These are phyloP conservation scores for Cremastinae sp. DNA, from an alignment of 2,888 invertebrate species.

Conservation along the genomic window DNA sequence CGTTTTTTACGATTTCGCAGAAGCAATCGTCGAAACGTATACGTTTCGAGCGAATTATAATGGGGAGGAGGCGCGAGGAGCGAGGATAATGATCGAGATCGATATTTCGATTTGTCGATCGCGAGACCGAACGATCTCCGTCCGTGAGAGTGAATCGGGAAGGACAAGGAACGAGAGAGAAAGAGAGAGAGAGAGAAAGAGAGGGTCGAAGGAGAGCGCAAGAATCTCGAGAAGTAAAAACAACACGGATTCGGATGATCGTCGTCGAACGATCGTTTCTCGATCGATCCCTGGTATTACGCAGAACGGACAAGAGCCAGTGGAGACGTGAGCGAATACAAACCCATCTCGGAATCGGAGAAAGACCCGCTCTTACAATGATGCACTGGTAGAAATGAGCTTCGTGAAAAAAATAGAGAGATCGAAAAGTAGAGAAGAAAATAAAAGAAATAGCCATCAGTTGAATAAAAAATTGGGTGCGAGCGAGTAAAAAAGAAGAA, in stretches of 20 bases:
- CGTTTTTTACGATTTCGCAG: constrained; percentile 34
- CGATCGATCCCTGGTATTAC: constrained; percentile 78
- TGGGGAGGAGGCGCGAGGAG: constrained; percentile 46
- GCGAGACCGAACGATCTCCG: constrained; percentile 47
- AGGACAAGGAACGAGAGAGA: constrained; percentile 57
- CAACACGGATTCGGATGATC: constrained; percentile 71
- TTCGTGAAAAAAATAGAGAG: constrained; percentile 43
- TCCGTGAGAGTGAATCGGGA: constrained; percentile 25
- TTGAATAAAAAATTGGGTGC: constrained; percentile 51
- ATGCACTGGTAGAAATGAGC: constrained; percentile 57
- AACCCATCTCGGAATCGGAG: constrained; percentile 38
- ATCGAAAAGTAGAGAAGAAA: constrained; percentile 48
- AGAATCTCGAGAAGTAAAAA: constrained; percentile 65
- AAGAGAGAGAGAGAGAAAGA: constrained; percentile 59
- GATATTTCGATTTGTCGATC: constrained; percentile 58
- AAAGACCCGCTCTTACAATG: constrained; percentile 42
- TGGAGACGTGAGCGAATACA: constrained; percentile 71
- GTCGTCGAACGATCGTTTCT: constrained; percentile 68
- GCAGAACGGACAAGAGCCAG: constrained; percentile 73
- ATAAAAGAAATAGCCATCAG: constrained; percentile 32
- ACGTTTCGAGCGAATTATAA: constrained; percentile 68
- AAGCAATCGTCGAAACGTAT: constrained; percentile 48
- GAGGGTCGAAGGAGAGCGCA: too few species aligned
- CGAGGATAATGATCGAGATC: constrained; percentile 54
- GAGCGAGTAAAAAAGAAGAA: constrained; percentile 56